phyloP scores from a whole-genome alignment of 2,888 invertebrate species.

The Copidosoma aretas region DNA sequence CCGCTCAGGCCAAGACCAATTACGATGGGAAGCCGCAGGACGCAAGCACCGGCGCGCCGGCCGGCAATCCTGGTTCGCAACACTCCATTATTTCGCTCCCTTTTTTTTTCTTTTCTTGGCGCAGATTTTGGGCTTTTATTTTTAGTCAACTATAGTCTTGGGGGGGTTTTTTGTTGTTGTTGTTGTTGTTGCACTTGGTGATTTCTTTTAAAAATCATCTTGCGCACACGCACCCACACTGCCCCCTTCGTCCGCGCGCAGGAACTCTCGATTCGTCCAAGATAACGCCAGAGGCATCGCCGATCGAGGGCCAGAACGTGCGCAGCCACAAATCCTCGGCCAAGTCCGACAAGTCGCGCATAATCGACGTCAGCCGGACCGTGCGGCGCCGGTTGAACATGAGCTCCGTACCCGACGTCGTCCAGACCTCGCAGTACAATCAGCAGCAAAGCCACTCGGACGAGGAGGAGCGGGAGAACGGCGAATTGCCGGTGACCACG shows the following conservation, averaged over 20 bases:
- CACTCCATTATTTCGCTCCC: background rate
- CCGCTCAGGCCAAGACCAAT: slow-evolving; percentile 43
- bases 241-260: background rate
- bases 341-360: slow-evolving; percentile 62
- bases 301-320: slow-evolving; percentile 37
- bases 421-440: slow-evolving; percentile 29
- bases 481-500: slow-evolving; percentile 18
- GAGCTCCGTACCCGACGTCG: slow-evolving; percentile 57
- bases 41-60: background rate
- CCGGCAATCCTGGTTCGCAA: slow-evolving; percentile 22
- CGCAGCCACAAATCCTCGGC: slow-evolving; percentile 52
- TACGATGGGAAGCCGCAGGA: background rate
- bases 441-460: slow-evolving; percentile 33
- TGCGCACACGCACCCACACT: background rate
- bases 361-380: slow-evolving; percentile 69
- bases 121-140: no score
- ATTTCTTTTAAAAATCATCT: background rate
- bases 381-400: slow-evolving; percentile 69
- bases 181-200: no score
- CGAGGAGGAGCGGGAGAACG: slow-evolving; percentile 13
- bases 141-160: no score
- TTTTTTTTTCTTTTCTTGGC: no score
- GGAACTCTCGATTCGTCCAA: background rate
- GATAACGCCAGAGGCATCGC: background rate
- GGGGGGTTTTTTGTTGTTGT: no score